Base-by-base conservation (phyloP, 1,140 invertebrate genomes). In the Dreissena polymorpha region DNA sequence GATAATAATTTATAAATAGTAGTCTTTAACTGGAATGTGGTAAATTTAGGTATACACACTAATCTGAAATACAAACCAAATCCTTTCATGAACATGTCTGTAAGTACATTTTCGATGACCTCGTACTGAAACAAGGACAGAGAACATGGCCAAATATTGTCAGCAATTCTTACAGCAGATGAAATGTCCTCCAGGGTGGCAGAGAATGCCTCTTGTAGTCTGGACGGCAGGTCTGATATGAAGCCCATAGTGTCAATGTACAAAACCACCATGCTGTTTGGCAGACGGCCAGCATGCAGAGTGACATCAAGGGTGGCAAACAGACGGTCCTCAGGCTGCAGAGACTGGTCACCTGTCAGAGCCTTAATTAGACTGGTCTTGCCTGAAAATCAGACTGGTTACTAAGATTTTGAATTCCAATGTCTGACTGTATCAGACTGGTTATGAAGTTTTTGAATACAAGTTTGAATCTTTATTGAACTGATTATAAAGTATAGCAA, bases 271-370 rank as follows among this genome's bases (percentile, higher is more conserved):
- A 94, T 95, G 72, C 94, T 95, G 65, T 91, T 92, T 0, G 96
- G 96, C 49, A 98, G 92, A 13, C 93, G 65, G 14, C 96, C 96
- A 29, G 93, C 93, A 92, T 98, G 96, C 23, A 95, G 93, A 0
- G 96, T 97, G 0, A 97, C 96, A 92, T 98, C 97, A 10, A 98
- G 93, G 0, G 97, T 98, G 2, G 97, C 97, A 94, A 98, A 98
- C 39, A 98, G 92, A 84, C 96, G 94, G 94, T 98, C 94, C 86
- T 95, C 94, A 10, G 97, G 97, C 86, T 94, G 86, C 69, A 98
- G 87, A 10, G 89, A 92, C 23, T 92, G 86, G 88, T 97, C 95
- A 0, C 94, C 94, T 8, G 97, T 97, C 67, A 98, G 91, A 23
- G 95, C 93, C 92, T 96, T 97, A 68, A 98, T 97, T 0, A 98